These are phyloP conservation scores for Clusia tigrina DNA, from an alignment of 2,888 invertebrate genomes.

Conservation along the genomic window DNA sequence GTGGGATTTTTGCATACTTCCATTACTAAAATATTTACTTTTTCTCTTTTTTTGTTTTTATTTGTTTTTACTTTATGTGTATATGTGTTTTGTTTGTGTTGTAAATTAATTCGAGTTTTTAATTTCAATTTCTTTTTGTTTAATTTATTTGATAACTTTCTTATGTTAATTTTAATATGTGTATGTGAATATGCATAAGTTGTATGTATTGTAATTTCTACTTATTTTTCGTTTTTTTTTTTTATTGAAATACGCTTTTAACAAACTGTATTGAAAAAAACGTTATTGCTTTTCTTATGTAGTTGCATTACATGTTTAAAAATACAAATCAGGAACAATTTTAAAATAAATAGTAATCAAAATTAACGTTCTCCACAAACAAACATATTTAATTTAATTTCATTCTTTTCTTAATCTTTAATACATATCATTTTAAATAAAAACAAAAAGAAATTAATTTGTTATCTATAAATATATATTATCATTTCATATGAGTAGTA, in stretches of 20 bases:
- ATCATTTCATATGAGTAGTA: no score
- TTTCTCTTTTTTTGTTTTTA: slow-evolving; percentile 16
- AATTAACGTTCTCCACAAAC: not conserved
- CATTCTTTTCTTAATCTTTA: no score
- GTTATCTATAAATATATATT: no score
- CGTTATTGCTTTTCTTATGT: not conserved
- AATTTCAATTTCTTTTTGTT: slow-evolving; percentile 5
- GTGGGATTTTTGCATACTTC: no score
- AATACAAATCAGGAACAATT: slow-evolving; percentile 11
- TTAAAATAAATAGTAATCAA: slow-evolving; percentile 19
- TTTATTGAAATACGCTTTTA: slow-evolving; percentile 6
- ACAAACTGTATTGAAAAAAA: not conserved
- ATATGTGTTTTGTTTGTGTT: slow-evolving; percentile 21
- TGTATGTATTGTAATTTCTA: slow-evolving; percentile 21
- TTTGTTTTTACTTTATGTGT: slow-evolving; percentile 14
- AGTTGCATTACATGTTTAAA: slow-evolving; percentile 6
- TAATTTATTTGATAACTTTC: not conserved
- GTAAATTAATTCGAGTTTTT: slow-evolving; percentile 9
- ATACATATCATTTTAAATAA: no score
- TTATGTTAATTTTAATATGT: slow-evolving; percentile 3
- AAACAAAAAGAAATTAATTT: no score
- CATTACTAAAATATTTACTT: no score
- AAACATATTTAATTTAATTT: not conserved
- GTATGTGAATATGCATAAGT: slow-evolving; percentile 18
- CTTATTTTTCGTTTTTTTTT: slow-evolving; percentile 8